Evolutionary conservation across 1,140 invertebrate species (phyloP), one percentile per base, ranked within the genome.

Genomic region (Polypedilum vanderplanki): DNA sequence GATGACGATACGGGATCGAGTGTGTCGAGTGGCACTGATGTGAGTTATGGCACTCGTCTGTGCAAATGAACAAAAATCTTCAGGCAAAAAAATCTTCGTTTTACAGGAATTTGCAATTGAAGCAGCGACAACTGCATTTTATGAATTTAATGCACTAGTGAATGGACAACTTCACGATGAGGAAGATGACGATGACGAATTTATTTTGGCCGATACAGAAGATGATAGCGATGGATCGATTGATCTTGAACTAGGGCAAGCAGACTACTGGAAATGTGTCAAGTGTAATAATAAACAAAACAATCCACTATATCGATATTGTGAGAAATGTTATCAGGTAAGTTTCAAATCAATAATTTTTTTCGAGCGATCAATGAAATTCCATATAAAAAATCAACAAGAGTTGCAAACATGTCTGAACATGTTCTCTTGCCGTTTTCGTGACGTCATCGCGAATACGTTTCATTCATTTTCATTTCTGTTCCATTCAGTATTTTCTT

Each of bases 251-350:
- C 81, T 87, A 12, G 83, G 84, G 64, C 81, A 81, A 65, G 83
- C 83, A 75, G 88, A 87, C 79, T 90, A 87, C 80, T 86, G 86
- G 85, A 84, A 84, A 33, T 90, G 89, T 80, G 83, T 87, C 0
- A 85, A 86, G 76, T 90, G 89, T 79, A 85, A 85, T 20, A 84
- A 84, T 10, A 78, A 80, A 65, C 88, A 89, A 79, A 87, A 87
- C 78, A 89, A 88, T 83, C 87, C 87, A 22, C 79, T 86, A 41
- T 89, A 87, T 80, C 83, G 87, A 64, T 90, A 87, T 81, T 90
- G 89, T 81, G 85, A 88, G 80, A 88, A 87, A 80, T 90, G 89
- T 79, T 89, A 86, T 79, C 85, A 88, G 87, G 87, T 88, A 76
- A 77, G 24, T 67, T 57, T 57, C 12, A 57, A 57, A 57, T 15